phyloP scores from a whole-genome alignment of 2,113 vertebrate species.

The Platycercus adscitus region DNA sequence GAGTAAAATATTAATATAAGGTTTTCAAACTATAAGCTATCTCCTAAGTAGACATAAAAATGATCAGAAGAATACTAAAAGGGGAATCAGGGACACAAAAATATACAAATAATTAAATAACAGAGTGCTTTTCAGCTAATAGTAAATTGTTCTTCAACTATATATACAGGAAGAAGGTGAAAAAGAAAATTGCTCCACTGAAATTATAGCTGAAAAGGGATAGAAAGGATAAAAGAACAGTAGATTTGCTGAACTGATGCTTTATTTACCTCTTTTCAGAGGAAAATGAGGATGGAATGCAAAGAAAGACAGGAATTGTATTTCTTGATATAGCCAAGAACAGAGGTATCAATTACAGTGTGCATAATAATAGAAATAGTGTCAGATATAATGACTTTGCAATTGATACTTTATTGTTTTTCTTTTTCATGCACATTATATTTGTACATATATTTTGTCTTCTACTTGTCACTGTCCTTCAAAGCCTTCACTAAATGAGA shows the following conservation, averaged over 20 bases:
- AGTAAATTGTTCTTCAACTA: conserved; percentile 6
- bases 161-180: conserved; percentile 15
- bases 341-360: neutral
- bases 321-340: neutral
- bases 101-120: neutral
- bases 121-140: neutral
- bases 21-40: neutral
- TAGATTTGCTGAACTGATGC: conserved; percentile 11
- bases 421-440: neutral
- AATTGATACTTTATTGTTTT: neutral
- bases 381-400: neutral
- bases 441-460: neutral
- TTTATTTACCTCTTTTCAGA: conserved; percentile 12
- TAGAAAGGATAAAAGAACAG: conserved; percentile 4
- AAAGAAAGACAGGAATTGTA: neutral
- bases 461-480: neutral
- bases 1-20: neutral
- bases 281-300: neutral
- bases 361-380: neutral
- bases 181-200: conserved; percentile 2
- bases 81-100: neutral
- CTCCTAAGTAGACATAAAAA: neutral
- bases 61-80: neutral
- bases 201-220: neutral
- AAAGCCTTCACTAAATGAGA: neutral